Conservation (phyloP, 2,888 invertebrate species). For the Furcula furcula region DNA sequence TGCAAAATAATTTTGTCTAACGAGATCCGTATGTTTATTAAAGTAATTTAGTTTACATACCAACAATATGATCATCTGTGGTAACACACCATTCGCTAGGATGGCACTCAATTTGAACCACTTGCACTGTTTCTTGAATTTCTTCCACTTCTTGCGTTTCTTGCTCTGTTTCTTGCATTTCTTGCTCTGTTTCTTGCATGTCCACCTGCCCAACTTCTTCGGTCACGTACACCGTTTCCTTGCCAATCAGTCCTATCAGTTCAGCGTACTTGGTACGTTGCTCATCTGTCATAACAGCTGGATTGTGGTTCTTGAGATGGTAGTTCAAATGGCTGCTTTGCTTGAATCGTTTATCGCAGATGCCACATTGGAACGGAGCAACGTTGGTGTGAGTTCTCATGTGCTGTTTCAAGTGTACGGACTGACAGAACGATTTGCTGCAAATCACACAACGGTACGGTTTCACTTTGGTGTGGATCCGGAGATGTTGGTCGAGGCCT, state of each 20-base stretch:
- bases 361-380: constrained; percentile 63
- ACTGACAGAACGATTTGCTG: constrained; percentile 65
- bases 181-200: too few species aligned
- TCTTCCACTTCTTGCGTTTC: too few species aligned
- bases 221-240: background rate
- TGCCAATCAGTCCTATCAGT: constrained; percentile 28
- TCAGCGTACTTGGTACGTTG: constrained; percentile 47
- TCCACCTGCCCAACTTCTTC: background rate
- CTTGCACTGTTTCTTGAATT: too few species aligned
- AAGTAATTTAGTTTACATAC: too few species aligned
- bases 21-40: too few species aligned
- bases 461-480: constrained; percentile 66
- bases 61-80: too few species aligned
- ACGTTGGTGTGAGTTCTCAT: constrained; percentile 74
- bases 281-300: constrained; percentile 46
- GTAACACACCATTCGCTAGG: too few species aligned
- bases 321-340: constrained; percentile 71
- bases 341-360: constrained; percentile 63
- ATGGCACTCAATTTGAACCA: too few species aligned
- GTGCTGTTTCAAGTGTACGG: constrained; percentile 64
- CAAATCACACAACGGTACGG: constrained; percentile 72
- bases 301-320: constrained; percentile 63
- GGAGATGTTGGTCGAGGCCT: constrained; percentile 66
- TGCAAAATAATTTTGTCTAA: too few species aligned
- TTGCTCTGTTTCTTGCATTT: too few species aligned